phyloP scores from a whole-genome alignment of 92 coral and sea anemone genomes.

The Siderastrea radians region DNA sequence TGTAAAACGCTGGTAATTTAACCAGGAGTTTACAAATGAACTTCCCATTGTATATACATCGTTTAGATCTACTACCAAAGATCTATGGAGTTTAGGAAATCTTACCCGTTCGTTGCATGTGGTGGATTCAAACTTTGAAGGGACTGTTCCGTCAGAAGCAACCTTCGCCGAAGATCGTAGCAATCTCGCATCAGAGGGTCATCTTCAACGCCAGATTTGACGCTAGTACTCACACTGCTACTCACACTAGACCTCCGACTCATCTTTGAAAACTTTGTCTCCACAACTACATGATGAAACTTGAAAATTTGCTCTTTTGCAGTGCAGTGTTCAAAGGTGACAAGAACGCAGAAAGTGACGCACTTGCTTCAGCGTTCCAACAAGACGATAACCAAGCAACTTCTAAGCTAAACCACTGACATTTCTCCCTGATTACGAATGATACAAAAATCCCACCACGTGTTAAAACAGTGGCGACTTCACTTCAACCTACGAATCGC shows the following conservation, averaged over 20 bases:
- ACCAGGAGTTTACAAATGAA: neutral
- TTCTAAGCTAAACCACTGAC: neutral
- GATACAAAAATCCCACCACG: neutral
- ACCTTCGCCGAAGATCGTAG: constrained; percentile 92
- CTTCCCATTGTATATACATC: neutral
- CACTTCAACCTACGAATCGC: too few species aligned
- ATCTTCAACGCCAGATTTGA: constrained; percentile 92
- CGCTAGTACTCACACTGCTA: constrained; percentile 89
- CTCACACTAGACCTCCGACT: constrained; percentile 97
- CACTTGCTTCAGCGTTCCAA: neutral
- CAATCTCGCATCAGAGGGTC: constrained; percentile 99
- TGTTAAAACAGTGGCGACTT: neutral
- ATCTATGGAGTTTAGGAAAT: neutral
- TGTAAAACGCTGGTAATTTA: neutral
- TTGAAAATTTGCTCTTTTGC: constrained; percentile 23
- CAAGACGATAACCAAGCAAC: neutral
- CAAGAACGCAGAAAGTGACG: constrained; percentile 19
- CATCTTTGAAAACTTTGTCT: constrained; percentile 66
- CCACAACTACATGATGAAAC: constrained; percentile 18
- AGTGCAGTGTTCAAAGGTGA: constrained; percentile 2
- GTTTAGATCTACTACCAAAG: neutral
- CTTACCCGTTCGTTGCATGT: constrained; percentile 78
- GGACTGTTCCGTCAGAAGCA: constrained; percentile 97
- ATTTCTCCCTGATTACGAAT: neutral
- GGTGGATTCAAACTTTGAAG: constrained; percentile 97